These are phyloP conservation scores for Novumbra hubbsi DNA, from an alignment of 2,797 vertebrate species.

Conservation along the genomic window DNA sequence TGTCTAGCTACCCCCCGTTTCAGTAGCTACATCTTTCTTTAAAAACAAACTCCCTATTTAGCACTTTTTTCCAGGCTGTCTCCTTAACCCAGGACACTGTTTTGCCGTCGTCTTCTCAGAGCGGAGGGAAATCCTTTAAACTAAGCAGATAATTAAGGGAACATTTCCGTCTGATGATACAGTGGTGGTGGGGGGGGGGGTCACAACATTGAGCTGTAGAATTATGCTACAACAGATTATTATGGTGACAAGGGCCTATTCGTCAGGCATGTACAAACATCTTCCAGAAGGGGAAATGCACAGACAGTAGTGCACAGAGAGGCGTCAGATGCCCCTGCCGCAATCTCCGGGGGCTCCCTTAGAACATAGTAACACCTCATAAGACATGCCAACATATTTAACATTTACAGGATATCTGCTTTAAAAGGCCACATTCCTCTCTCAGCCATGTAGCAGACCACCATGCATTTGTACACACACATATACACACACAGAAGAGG, in stretches of 20 bases:
- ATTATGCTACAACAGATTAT: not conserved
- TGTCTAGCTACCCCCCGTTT: not conserved
- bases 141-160: not conserved
- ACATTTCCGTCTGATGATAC: not conserved
- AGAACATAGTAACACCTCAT: too few species aligned
- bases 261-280: slow-evolving; percentile 17
- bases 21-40: not conserved
- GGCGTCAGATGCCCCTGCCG: too few species aligned
- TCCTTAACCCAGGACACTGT: not conserved
- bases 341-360: too few species aligned
- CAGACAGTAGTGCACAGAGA: not conserved
- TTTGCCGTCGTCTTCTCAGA: not conserved
- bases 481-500: slow-evolving; percentile 38
- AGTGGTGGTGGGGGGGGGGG: not conserved
- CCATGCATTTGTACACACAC: slow-evolving; percentile 31
- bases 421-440: not conserved
- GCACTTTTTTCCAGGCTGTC: not conserved
- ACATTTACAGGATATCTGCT: not conserved
- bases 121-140: not conserved
- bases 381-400: too few species aligned
- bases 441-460: not conserved
- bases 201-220: not conserved
- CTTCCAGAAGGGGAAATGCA: not conserved
- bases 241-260: not conserved
- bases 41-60: not conserved